A percentile compares a stretch with the other conserved stretches of the same genome.
Evolutionary conservation across 1,140 invertebrate species (phyloP).

Genomic region (Popillia japonica): DNA sequence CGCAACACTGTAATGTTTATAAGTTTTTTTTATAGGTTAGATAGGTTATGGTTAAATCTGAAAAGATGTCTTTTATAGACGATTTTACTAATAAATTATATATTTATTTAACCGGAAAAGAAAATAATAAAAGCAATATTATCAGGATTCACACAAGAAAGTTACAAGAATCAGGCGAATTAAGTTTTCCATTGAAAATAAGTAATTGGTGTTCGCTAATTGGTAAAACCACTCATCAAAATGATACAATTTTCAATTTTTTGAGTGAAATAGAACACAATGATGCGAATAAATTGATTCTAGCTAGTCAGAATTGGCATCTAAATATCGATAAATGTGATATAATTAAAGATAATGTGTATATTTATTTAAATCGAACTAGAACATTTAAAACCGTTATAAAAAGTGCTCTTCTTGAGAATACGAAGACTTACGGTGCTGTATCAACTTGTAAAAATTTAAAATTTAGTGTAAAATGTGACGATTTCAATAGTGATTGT

Average conservation of each 20-base stretch:
- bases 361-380: conserved; percentile 50
- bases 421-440: conserved; percentile 44
- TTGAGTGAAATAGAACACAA: conserved; percentile 23
- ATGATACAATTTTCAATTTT: conserved; percentile 46
- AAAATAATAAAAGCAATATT: conserved; percentile 46
- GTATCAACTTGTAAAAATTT: conserved; percentile 26
- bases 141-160: conserved; percentile 52
- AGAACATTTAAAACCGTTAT: conserved; percentile 44
- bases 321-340: conserved; percentile 46
- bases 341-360: conserved; percentile 45
- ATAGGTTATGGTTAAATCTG: not conserved
- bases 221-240: conserved; percentile 22
- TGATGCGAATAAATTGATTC: conserved; percentile 40
- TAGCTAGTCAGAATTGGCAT: conserved; percentile 43
- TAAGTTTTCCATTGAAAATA: conserved; percentile 53
- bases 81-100: conserved; percentile 47
- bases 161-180: conserved; percentile 52
- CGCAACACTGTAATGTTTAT: too few species aligned
- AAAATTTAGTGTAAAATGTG: conserved; percentile 39
- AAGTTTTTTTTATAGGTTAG: too few species aligned
- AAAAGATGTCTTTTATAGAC: conserved; percentile 42
- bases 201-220: conserved; percentile 51
- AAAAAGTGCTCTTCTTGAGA: conserved; percentile 39
- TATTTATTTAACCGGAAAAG: conserved; percentile 43
- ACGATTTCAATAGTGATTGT: conserved; percentile 24